Evolutionary conservation across 2,113 vertebrate genomes (phyloP), one percentile per base, ranked within the genome.

Genomic region (Bothrops jararaca): DNA sequence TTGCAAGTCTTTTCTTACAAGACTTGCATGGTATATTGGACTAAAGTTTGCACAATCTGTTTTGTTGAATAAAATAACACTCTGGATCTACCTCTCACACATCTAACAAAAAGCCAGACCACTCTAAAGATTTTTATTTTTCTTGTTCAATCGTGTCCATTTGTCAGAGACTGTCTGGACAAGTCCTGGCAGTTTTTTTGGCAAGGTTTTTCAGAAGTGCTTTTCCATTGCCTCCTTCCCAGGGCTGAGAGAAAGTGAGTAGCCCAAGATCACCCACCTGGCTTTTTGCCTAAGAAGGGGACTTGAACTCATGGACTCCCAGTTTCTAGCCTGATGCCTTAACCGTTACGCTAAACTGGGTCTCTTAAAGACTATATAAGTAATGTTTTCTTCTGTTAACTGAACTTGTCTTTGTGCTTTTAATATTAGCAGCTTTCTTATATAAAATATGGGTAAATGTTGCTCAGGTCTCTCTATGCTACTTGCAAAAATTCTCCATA

Each of bases 11-110:
- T n/a, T n/a, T n/a, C n/a, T n/a, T n/a, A n/a, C 50, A 52, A 93
- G 12, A 74, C 12, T 29, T 88, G 12, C 18, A 10, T 88, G 57
- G 56, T 4, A 89, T 88, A 53, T 92, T 86, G 91, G 3, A 12
- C 60, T 34, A 4, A 11, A 48, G 22, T 13, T 39, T 0, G 0
- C 5, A 86, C 6, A 18, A 45, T 91, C 52, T 13, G 3, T 57
- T 85, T 86, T 39, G 13, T 11, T 10, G 5, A 12, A 58, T 39
- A 58, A 92, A 74, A 34, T 34, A 58, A 29, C 39, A 56, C 53
- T 20, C 18, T 86, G 53, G 26, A 20, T 91, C 52, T 23, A 54
- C 22, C 74, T 56, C 50, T 52, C 9, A 23, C 45, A 87, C 39
- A 64, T 64, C 56, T 86, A 48, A 58, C 29, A 87, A 91, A 60